A percentile compares a stretch with the other conserved stretches of the same genome.
Conservation (phyloP, 2,113 vertebrate genomes). For the Malurus cyaneus region DNA sequence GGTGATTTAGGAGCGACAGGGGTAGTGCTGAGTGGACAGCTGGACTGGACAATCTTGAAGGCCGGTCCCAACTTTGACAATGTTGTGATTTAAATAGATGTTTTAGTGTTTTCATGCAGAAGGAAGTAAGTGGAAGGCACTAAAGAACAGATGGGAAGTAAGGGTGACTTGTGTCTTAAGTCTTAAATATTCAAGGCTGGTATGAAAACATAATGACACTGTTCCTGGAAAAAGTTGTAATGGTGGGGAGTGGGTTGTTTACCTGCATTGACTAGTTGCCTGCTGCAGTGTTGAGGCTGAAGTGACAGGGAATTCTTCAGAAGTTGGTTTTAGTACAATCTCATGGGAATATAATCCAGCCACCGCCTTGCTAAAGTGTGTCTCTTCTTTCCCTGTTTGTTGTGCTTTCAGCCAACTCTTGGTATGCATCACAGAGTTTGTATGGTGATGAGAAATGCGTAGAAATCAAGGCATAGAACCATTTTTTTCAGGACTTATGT, state of each 20-base stretch:
- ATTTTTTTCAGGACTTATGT: not conserved
- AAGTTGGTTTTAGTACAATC: not conserved
- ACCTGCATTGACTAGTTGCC: not conserved
- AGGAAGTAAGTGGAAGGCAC: not conserved
- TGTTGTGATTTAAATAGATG: not conserved
- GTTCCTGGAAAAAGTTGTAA: not conserved
- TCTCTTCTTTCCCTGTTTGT: not conserved
- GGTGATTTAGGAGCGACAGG: not conserved
- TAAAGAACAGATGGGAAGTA: not conserved
- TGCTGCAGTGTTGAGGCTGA: not conserved
- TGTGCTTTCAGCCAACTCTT: not conserved
- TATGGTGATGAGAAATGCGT: not conserved
- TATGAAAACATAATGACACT: not conserved
- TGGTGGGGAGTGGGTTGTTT: not conserved
- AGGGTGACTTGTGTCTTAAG: not conserved
- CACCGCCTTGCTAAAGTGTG: not conserved
- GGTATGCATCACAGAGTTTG: not conserved
- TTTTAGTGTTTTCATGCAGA: not conserved
- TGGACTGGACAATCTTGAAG: not conserved
- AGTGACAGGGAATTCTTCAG: not conserved
- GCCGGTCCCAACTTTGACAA: not conserved
- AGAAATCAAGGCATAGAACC: not conserved
- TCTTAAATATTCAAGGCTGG: not conserved
- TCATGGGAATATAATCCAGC: not conserved
- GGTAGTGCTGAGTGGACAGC: rapidly evolving